phyloP scores from a whole-genome alignment of 2,797 vertebrate genomes.

The Dendrocincla tyrannina region DNA sequence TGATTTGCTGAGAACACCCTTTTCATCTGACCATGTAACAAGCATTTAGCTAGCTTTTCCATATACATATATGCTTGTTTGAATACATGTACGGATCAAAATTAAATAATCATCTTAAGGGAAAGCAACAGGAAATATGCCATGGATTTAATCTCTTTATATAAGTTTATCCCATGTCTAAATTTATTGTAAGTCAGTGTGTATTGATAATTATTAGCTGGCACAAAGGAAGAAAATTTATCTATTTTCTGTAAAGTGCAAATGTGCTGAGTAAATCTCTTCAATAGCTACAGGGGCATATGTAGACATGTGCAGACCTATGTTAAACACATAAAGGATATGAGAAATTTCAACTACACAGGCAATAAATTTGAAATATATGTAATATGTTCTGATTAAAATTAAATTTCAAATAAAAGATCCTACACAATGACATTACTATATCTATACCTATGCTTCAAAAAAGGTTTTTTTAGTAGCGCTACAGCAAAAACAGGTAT shows the following conservation, averaged over 20 bases:
- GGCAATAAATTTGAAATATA: not conserved
- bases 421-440: not conserved
- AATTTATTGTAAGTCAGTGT: not conserved
- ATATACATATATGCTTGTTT: not conserved
- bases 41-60: not conserved
- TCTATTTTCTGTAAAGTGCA: not conserved
- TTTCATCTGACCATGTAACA: not conserved
- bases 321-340: not conserved
- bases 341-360: not conserved
- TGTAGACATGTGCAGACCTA: rapidly evolving
- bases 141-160: not conserved
- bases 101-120: not conserved
- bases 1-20: not conserved
- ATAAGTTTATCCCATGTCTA: not conserved
- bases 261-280: not conserved
- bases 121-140: not conserved
- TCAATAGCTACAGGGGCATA: not conserved
- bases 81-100: not conserved
- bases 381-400: not conserved
- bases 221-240: not conserved
- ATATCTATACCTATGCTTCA: not conserved
- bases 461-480: not conserved
- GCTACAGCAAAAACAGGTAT: not conserved
- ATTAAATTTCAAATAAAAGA: not conserved
- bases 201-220: not conserved